Evolutionary conservation across 2,888 invertebrate genomes (phyloP).

Genomic region (Pollenia labialis): DNA sequence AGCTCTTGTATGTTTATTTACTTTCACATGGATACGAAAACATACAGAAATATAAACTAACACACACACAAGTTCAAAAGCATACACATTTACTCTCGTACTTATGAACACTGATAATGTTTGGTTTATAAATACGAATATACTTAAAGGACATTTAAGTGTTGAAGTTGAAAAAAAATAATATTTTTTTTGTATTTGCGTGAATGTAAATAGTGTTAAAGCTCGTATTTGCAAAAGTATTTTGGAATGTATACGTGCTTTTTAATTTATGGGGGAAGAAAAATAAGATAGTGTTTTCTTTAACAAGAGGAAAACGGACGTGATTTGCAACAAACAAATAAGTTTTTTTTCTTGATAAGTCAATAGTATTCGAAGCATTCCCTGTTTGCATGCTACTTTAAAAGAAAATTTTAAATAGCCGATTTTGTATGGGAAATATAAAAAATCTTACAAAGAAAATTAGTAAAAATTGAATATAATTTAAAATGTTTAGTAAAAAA

Average conservation of each 20-base stretch:
- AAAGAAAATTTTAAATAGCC: no score
- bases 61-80: not conserved
- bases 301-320: not conserved
- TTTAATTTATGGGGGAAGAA: not conserved
- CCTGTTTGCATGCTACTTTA: not conserved
- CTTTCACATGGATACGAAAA: constrained; percentile 27
- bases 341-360: not conserved
- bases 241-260: constrained; percentile 21
- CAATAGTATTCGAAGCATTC: constrained; percentile 2
- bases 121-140: constrained; percentile 47
- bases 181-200: not conserved
- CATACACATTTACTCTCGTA: not conserved
- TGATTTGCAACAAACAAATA: constrained; percentile 18
- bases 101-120: constrained; percentile 25
- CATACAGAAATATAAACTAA: constrained; percentile 2
- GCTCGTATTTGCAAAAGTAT: constrained; percentile 5
- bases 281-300: not conserved
- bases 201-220: not conserved
- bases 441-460: no score
- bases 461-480: no score
- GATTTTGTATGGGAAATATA: no score
- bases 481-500: no score
- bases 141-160: constrained; percentile 50
- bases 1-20: constrained; percentile 40
- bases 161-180: constrained; percentile 30